Base-by-base conservation (phyloP, 2,797 vertebrate genomes). In the Gadopsis marmoratus region DNA sequence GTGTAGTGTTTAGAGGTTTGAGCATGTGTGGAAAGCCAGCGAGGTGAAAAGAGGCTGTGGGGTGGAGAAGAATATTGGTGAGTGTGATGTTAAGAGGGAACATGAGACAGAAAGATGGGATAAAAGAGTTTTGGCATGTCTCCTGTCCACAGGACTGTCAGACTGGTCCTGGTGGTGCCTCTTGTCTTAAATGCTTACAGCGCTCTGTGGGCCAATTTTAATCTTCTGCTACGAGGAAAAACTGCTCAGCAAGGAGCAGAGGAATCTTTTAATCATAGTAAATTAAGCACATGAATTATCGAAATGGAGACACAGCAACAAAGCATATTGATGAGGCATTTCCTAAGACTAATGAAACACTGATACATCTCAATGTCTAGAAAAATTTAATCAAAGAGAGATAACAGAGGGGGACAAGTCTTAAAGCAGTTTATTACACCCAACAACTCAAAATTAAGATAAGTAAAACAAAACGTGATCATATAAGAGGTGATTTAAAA, bases 1-100 rank as follows among this genome's bases (percentile, higher is more conserved):
- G 79, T 62, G 67, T 21, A 39, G 64, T 81, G 75, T 69, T 72
- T 59, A 69, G 41, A 78, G 68, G 71, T 72, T 73, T 71, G 60
- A 63, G 67, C 65, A 58, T 72, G 81, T 73, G 68, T 75, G 68
- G 55, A 73, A 78, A 77, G 60, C 62, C 53, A 70, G 23, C 6
- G 26, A 61, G 51, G 51, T 45, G 50, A 73, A 76, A 63, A 65
- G 51, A 66, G 39, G 67, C 33, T 23, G 48, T 51, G 41, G 50
- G 53, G 45, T 13, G 66, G 45, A 69, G 53, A 39, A 67, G 51
- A 33, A 41, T 8, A 2, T 50, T 7, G n/a, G 26, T 62, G 56
- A 23, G 41, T 26, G 33, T 5, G 39, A 78, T 53, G 45, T 60
- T 54, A 43, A 65, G n/a, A 60, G 47, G 29, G 41, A 76, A 50